Base-by-base conservation (phyloP, 2,113 vertebrate species). In the Macrotus californicus region DNA sequence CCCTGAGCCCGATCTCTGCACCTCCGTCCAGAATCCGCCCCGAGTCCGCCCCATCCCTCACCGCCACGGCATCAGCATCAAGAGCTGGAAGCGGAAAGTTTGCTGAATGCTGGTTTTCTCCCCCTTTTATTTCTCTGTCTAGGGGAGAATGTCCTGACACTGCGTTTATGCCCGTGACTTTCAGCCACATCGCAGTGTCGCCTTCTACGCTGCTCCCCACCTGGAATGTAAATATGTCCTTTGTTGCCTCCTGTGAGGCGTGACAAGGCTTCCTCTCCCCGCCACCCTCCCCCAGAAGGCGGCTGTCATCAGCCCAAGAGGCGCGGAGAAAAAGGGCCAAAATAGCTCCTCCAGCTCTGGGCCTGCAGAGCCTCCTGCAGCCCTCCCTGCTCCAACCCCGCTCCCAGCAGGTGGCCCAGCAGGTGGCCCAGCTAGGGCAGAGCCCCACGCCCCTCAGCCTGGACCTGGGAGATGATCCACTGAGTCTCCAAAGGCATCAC, bases 1-100 rank as follows among this genome's bases (percentile, higher is more conserved):
- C 29, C 0, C 0, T 0, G 3, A 29, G 48, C 5, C 67, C 19
- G 4, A 50, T 11, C 66, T 50, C 9, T 8, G 2, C 0, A 1
- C 36, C 69, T 2, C 43, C 66, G 1, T 0, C 73, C 76, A 72
- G 26, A 67, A 39, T 10, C 8, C 14, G 1, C 64, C 31, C 36
- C 21, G 4, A 41, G 69, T 48, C 76, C 39, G 18, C 16, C 3
- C 31, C 59, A 11, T 10, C 34, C 64, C 50, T 2, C 0, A 43
- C 69, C 4, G 10, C 1, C 7, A 8, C 12, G 21, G 21, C 50
- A 0, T 41, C 81, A 54, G 81, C 77, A 9, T 4, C 1, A 8
- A 59, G 41, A 79, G 76, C 56, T 9, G 18, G 79, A 72, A 69
- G 75, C 88, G 52, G 66, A 46, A 48, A 59, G 89, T 79, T 61